Base-by-base conservation (phyloP, 2,888 invertebrate species). In the Acleris holmiana region DNA sequence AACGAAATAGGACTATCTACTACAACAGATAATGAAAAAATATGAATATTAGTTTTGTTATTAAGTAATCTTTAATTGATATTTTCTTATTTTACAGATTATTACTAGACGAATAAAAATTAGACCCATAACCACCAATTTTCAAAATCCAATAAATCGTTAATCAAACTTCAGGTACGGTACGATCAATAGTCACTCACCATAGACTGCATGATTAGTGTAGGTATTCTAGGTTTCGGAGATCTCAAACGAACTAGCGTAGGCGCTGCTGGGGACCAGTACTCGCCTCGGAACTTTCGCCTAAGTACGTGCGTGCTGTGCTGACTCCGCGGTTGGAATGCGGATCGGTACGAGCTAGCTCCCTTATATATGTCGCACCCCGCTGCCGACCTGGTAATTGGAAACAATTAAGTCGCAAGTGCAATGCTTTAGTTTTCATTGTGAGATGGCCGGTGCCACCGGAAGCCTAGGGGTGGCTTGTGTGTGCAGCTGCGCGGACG, bases 191-290 rank as follows among this genome's bases (percentile, higher is more conserved):
- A 64, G 60, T 70, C 63, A 91, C 91, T 92, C 71, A 92, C 91
- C 91, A 91, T 80, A 86, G 91, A 91, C 89, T 91, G 90, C 91
- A 92, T 92, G 91, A 92, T 91, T 89, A 84, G 69, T 80, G 79
- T 83, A 79, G 53, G 53, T 82, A 83, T 74, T 80, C 86, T 86
- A 78, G 73, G 70, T 84, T 78, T 75, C 76, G 77, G 91, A 91
- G 91, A 92, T 92, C 91, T 90, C 90, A 92, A 92, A 92, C 91
- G 91, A 92, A 92, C 92, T 92, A 85, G 81, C 88, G 71, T 83
- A 85, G 85, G 88, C 92, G 92, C 92, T 92, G 88, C 92, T 91
- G 91, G 75, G 68, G 68, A 69, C 78, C 91, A 91, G 91, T 86
- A 92, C 90, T 92, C 92, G 92, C 91, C 83, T 85, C 86, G 90